These are phyloP conservation scores for Oplegnathus fasciatus DNA, from an alignment of 2,113 vertebrate genomes.

Conservation along the genomic window DNA sequence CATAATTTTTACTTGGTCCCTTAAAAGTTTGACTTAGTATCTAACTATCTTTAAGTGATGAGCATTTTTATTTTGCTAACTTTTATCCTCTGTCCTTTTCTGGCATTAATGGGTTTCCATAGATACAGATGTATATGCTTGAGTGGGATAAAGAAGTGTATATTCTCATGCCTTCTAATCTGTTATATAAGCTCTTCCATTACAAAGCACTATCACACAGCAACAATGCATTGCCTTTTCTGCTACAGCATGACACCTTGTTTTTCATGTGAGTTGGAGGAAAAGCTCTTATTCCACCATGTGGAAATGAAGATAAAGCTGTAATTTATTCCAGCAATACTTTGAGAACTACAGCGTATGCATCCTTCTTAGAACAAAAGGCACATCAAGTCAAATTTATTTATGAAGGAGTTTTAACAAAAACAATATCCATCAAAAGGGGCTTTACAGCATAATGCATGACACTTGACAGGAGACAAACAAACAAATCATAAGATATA, in stretches of 20 bases:
- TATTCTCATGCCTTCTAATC: constrained; percentile 2
- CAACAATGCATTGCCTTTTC: background rate
- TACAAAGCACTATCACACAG: background rate
- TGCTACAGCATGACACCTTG: background rate
- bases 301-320: constrained; percentile 12
- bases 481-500: background rate
- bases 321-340: background rate
- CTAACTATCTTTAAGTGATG: background rate
- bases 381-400: constrained; percentile 11
- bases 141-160: background rate
- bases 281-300: background rate
- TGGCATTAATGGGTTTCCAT: background rate
- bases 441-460: background rate
- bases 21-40: background rate
- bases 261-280: background rate
- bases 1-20: background rate
- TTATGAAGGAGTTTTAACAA: constrained; percentile 11
- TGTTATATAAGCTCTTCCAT: background rate
- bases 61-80: background rate
- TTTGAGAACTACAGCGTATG: background rate
- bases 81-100: too few species aligned
- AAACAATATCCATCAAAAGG: constrained; percentile 5
- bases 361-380: constrained; percentile 11
- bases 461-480: constrained; percentile 24
- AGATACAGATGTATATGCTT: background rate